phyloP scores from a whole-genome alignment of 2,888 invertebrate species.

The Tetrapedia diversipes region DNA sequence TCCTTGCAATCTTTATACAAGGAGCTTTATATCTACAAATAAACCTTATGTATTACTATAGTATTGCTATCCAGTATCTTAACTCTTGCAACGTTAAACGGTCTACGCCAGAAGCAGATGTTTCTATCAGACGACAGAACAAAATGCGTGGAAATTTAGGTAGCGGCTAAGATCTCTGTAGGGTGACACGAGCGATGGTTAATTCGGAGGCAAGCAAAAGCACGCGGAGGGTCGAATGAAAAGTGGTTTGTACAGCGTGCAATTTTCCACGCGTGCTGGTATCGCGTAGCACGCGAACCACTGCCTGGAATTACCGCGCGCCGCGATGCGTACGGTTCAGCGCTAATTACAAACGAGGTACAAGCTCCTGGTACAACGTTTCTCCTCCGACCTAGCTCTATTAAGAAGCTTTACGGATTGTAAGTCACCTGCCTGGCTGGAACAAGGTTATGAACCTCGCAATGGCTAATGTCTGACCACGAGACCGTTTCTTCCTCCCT shows the following conservation, averaged over 20 bases:
- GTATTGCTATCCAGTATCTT: no score
- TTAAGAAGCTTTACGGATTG: constrained; percentile 39
- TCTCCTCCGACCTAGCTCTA: constrained; percentile 39
- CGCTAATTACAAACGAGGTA: constrained; percentile 55
- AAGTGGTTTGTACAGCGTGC: neutral
- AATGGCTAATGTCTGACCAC: no score
- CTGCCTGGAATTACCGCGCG: constrained; percentile 32
- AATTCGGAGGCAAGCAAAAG: neutral
- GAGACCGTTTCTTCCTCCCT: neutral
- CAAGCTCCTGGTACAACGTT: constrained; percentile 36
- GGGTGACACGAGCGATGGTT: neutral
- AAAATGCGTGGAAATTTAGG: neutral
- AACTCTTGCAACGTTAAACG: no score
- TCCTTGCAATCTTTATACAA: no score
- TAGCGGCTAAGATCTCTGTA: neutral
- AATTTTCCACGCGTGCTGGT: constrained; percentile 34
- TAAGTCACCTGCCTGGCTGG: constrained; percentile 8
- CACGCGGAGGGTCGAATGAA: neutral
- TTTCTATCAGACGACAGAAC: no score
- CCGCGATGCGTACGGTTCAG: constrained; percentile 16
- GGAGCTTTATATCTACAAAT: no score
- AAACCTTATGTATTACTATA: no score
- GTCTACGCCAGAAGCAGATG: no score
- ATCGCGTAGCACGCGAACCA: constrained; percentile 35
- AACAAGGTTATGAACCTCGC: constrained; percentile 29